phyloP scores from a whole-genome alignment of 2,797 vertebrate genomes.

The Brachyrhaphis roseni region DNA sequence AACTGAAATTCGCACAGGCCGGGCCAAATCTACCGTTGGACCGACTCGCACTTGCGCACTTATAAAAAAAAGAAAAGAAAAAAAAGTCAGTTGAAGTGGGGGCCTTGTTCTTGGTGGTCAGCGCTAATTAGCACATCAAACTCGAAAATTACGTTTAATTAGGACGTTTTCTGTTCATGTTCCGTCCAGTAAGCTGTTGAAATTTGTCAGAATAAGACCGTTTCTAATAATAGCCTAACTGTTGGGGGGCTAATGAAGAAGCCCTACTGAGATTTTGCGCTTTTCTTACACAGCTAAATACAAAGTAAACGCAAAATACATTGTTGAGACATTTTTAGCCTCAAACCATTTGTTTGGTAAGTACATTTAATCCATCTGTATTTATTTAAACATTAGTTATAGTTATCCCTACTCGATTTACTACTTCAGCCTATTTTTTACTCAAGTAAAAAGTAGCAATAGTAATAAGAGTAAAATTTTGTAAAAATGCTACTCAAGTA shows the following conservation, averaged over 20 bases:
- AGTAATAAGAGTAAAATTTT: neutral
- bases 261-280: neutral
- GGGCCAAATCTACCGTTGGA: slow-evolving; percentile 37
- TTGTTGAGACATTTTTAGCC: neutral
- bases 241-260: neutral
- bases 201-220: neutral
- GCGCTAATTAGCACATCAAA: slow-evolving; percentile 31
- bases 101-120: slow-evolving; percentile 28
- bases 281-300: neutral
- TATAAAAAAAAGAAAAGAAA: slow-evolving; percentile 20
- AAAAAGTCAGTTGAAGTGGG: slow-evolving; percentile 30
- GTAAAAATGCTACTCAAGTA: neutral
- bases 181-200: no score
- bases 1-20: slow-evolving; percentile 7
- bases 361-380: neutral
- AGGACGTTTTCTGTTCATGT: neutral
- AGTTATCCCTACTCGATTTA: neutral
- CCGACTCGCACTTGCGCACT: slow-evolving; percentile 72
- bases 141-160: neutral
- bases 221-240: neutral
- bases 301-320: neutral
- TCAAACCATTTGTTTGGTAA: neutral
- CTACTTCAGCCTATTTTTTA: no score
- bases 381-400: neutral
- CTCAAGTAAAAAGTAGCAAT: neutral